A percentile compares a stretch with the other conserved stretches of the same genome.
phyloP scores from a whole-genome alignment of 1,140 invertebrate genomes.

The Danaus plexippus region DNA sequence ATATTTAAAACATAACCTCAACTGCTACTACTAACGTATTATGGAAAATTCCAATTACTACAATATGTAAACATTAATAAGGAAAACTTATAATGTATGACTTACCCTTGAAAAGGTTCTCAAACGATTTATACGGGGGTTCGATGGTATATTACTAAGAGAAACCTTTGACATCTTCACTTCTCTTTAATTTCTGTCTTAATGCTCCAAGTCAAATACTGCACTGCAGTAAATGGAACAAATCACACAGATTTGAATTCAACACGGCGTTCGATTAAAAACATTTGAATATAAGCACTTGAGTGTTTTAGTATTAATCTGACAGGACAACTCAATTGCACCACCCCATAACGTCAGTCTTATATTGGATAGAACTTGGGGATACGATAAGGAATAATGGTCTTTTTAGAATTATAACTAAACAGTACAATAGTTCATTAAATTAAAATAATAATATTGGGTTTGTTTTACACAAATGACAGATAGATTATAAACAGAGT shows the following conservation, averaged over 20 bases:
- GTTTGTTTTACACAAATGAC: too few relatives aligned
- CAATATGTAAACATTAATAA: constrained; percentile 3
- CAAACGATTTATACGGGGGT: constrained; percentile 59
- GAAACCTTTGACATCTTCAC: constrained; percentile 62
- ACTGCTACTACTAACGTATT: constrained; percentile 13
- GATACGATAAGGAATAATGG: background rate
- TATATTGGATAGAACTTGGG: constrained; percentile 4
- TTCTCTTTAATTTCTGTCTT: constrained; percentile 5
- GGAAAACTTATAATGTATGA: constrained; percentile 18
- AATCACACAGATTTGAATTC: constrained; percentile 22
- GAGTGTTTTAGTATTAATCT: constrained; percentile 28
- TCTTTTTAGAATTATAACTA: too few relatives aligned
- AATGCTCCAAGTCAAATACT: constrained; percentile 12
- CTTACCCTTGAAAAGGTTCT: constrained; percentile 65
- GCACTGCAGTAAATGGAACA: constrained; percentile 18
- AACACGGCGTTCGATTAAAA: constrained; percentile 35
- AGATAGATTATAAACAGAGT: constrained; percentile 8
- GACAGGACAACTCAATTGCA: constrained; percentile 38
- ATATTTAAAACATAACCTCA: constrained; percentile 5
- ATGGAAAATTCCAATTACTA: background rate
- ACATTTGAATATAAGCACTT: constrained; percentile 35
- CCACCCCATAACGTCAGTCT: constrained; percentile 34
- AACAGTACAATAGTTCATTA: too few relatives aligned
- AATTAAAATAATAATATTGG: too few relatives aligned
- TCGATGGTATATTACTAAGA: constrained; percentile 60